Base-by-base conservation (phyloP, 2,113 vertebrate species). In the Phainopepla nitens region DNA sequence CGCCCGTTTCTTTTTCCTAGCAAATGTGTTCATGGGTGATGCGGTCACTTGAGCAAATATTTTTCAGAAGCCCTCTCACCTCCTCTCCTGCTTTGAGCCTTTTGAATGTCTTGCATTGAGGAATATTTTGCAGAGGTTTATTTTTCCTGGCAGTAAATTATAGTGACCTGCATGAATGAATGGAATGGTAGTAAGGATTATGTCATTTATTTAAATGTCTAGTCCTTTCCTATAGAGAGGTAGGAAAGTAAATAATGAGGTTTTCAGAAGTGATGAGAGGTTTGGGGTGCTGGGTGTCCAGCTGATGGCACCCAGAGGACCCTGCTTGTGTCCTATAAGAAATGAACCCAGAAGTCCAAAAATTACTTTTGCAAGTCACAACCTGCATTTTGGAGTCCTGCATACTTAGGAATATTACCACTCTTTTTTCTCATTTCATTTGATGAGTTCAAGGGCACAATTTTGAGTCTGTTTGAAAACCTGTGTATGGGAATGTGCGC, bases 201-300 rank as follows among this genome's bases (percentile, higher is more conserved):
- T 90, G 94, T 97, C 57, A 97, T 96, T 96, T 97, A 94, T 97
- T 97, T 93, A 90, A 94, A 93, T 95, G 89, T 96, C 97, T 96
- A 71, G 89, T 94, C 81, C 89, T 95, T 96, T 94, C 94, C 94
- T 94, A 90, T 83, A 72, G 82, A 82, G 84, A 91, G 70, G 68
- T 58, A 97, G 91, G 79, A 96, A 95, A 78, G 44, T 91, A 96
- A 97, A 97, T 87, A 96, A 42, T 90, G 89, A 65, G 27, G 31
- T 77, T 96, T 94, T 90, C 36, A 51, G 56, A 86, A 58, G 44
- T 19, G 33, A 36, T 41, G 78, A 23, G 78, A 49, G 66, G 35
- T 58, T 82, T 84, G 31, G 65, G 47, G 71, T 82, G 71, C 68
- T 91, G 87, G 22, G 8, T 60, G 42, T 18, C 60, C 54, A 45